Evolutionary conservation across 1,140 invertebrate species (phyloP).

Genomic region (Drosophila suzukii): DNA sequence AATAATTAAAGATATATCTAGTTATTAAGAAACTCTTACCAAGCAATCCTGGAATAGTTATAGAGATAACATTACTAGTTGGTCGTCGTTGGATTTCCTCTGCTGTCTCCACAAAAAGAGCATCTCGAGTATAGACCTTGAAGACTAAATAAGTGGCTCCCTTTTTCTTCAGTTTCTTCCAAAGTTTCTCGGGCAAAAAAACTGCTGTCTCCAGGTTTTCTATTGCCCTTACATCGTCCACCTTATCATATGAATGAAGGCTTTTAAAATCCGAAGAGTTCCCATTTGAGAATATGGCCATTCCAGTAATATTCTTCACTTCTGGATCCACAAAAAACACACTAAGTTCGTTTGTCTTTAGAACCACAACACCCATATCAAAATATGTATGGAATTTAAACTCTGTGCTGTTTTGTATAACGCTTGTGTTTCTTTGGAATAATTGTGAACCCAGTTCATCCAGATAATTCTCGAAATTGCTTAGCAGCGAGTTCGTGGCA

Average conservation of each 20-base stretch:
- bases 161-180: slow-evolving; percentile 19
- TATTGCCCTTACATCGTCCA: slow-evolving; percentile 34
- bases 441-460: slow-evolving; percentile 50
- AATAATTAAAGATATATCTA: background rate
- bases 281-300: slow-evolving; percentile 47
- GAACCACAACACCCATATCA: slow-evolving; percentile 51
- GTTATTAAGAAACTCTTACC: slow-evolving; percentile 34
- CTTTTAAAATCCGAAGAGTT: background rate
- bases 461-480: slow-evolving; percentile 68
- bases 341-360: slow-evolving; percentile 60
- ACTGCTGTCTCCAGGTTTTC: slow-evolving; percentile 52
- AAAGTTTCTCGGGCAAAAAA: slow-evolving; percentile 57
- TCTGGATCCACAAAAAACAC: slow-evolving; percentile 77
- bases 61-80: slow-evolving; percentile 66
- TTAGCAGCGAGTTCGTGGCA: slow-evolving; percentile 65
- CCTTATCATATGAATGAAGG: slow-evolving; percentile 38
- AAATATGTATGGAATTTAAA: slow-evolving; percentile 34
- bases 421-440: slow-evolving; percentile 29
- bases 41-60: slow-evolving; percentile 66
- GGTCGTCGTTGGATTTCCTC: slow-evolving; percentile 30
- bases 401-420: background rate
- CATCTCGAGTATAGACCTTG: slow-evolving; percentile 71
- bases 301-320: slow-evolving; percentile 63
- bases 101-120: slow-evolving; percentile 68
- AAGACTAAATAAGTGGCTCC: slow-evolving; percentile 53